Base-by-base conservation (phyloP, 2,113 vertebrate species). In the Todiramphus saurophagus region DNA sequence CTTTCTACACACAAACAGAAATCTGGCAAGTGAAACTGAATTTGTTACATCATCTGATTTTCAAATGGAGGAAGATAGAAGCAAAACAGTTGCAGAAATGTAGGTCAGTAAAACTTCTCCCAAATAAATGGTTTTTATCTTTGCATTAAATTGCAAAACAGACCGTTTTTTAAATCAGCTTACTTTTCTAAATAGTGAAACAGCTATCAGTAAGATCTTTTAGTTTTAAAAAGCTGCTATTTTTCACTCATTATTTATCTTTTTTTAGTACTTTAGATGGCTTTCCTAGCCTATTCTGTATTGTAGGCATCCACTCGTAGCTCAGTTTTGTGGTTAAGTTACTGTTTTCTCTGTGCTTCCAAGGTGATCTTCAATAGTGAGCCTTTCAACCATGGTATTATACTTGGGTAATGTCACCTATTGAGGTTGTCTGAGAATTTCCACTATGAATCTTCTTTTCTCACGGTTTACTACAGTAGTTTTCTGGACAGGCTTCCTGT, bases 1-100 rank as follows among this genome's bases (percentile, higher is more conserved):
- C 68, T 91, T 83, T 39, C 58, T n/a, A 64, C 63, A 62, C 72
- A 80, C 46, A 89, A 89, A 94, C 60, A 93, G 60, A 94, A 91
- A 93, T 50, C 77, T 93, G 95, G 64, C 64, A 70, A 94, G 60
- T 15, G 64, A 70, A 77, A 74, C 33, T n/a, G 69, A 72, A n/a
- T 78, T 91, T 77, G n/a, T 74, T 74, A 58, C 18, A 74, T 87
- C 56, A 89, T 89, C 81, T 84, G 70, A 84, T 84, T 59, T 43
- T 84, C 81, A 84, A 59, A 84, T 70, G 51, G 51, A n/a, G 41
- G 28, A 37, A 7, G 73, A 81, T 5, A 44, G 68, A 94, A 75
- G 28, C 41, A 75, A 81, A 91, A 46, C 62, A 46, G 23, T n/a
- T 81, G 84, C 2, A 4, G 39, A 89, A 69, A 53, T 8, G 56